Base-by-base conservation (phyloP, 2,888 invertebrate species). In the Hypena proboscidalis region DNA sequence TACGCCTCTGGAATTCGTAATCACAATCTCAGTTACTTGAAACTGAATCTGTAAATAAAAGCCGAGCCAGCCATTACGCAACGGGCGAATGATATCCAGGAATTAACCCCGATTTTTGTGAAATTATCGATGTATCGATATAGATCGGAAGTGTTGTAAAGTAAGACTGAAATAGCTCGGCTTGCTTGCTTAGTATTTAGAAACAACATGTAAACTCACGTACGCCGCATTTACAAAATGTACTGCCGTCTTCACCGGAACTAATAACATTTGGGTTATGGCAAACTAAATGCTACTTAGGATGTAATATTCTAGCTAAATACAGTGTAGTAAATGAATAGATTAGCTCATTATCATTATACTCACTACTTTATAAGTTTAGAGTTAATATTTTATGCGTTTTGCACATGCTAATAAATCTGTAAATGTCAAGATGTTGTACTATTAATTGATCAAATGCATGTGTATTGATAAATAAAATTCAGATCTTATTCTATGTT, bases 61-160 rank as follows among this genome's bases (percentile, higher is more conserved):
- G 27, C 17, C 23, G 39, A 39, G 22, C 9, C 35, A 25, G 34
- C 26, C 31, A 20, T 64, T 65, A 44, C 55, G 46, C 42, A 62
- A 70, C 49, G 47, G 42, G 39, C 48, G 44, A 63, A 49, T 64
- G 80, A 80, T 82, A 83, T 81, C 59, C 72, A 81, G 80, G 82
- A 85, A 79, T 86, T 87, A 86, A 85, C 88, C 89, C 75, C 77
- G 68, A 76, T 88, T 82, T 83, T 80, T 77, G 74, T 75, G 65
- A 74, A 80, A 81, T 81, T 81, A 81, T 81, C 80, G 79, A 60
- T 51, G 47, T 52, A 78, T 80, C 43, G 55, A 41, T 46, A 53
- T 62, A 50, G 53, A 69, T 74, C 76, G 77, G 78, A 78, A 77
- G 75, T 73, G 61, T 57, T 60, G 58, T 57, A 42, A 47, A 58